These are phyloP conservation scores for Hipposideros armiger DNA, from an alignment of 2,113 vertebrate genomes.

Conservation along the genomic window DNA sequence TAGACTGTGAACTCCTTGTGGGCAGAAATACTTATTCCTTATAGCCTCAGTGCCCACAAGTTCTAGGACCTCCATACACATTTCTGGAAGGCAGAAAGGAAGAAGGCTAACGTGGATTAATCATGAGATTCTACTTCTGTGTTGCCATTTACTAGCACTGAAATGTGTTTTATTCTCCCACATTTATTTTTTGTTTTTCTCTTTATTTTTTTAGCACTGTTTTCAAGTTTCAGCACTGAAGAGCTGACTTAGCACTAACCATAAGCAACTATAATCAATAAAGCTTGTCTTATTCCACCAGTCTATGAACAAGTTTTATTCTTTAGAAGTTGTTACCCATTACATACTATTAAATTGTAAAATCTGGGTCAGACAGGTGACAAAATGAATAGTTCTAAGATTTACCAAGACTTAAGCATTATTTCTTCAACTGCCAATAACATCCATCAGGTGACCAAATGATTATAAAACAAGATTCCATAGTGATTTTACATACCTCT, in stretches of 20 bases:
- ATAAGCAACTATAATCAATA: slow-evolving; percentile 40
- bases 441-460: slow-evolving; percentile 16
- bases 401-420: slow-evolving; percentile 32
- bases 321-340: slow-evolving; percentile 30
- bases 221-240: slow-evolving; percentile 39
- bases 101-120: background rate
- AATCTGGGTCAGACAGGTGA: slow-evolving; percentile 11
- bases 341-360: slow-evolving; percentile 17
- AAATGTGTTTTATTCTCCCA: slow-evolving; percentile 26
- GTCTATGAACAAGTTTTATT: slow-evolving; percentile 12
- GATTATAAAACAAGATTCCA: slow-evolving; percentile 25
- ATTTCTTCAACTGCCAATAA: slow-evolving; percentile 18
- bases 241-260: slow-evolving; percentile 26
- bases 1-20: background rate
- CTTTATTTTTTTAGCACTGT: slow-evolving; percentile 1
- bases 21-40: background rate
- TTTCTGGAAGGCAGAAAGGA: slow-evolving; percentile 1
- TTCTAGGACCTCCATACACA: slow-evolving; percentile 18
- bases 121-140: slow-evolving; percentile 22
- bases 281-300: background rate
- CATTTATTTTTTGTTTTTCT: background rate
- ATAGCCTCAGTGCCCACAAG: background rate
- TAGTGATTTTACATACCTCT: slow-evolving; percentile 86
- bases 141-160: background rate
- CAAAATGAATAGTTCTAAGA: slow-evolving; percentile 45